Base-by-base conservation (phyloP, 2,797 vertebrate species). In the Arrhamphus sclerolepis region DNA sequence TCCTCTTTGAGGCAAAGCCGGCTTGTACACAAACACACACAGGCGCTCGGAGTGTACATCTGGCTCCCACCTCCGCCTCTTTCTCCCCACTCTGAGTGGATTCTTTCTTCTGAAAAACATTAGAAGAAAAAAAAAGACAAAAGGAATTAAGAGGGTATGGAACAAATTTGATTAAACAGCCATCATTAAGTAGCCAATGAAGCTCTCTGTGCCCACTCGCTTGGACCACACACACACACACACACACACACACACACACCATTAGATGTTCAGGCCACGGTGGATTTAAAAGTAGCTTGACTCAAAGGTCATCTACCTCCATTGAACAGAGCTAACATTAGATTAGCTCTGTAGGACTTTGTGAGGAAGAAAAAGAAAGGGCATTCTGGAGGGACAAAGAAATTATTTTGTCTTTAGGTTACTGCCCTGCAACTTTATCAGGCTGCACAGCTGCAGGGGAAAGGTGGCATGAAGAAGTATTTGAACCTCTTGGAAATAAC, bases 121-220 rank as follows among this genome's bases (percentile, higher is more conserved):
- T 59, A 72, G 52, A 46, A 75, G 42, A 76, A 75, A 70, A 79
- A 82, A 70, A 55, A 63, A 54, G 47, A 79, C 63, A 77, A 52
- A 56, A 69, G 62, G 70, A 82, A 84, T 80, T 78, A 78, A 64
- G 58, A 51, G 24, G 41, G n/a, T 6, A 29, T 20, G 42, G 34
- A 34, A 2, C 24, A 46, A 56, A 71, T 71, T 86, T 6, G 61
- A 83, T 88, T 81, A 82, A 87, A 70, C 75, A 65, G 75, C 70
- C 84, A 34, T 81, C 84, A 87, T 89, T 88, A 84, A 74, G 83
- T 75, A 78, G 55, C 65, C 80, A 87, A 83, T 87, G 80, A 84
- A 70, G 85, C 84, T 67, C 24, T 66, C 64, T 56, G 59, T 56
- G 47, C 46, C 59, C 11, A 49, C 65, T 76, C 78, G 62, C 82